These are phyloP conservation scores for Micropoecilia bifurca DNA, from an alignment of 2,797 vertebrate genomes.

Conservation along the genomic window DNA sequence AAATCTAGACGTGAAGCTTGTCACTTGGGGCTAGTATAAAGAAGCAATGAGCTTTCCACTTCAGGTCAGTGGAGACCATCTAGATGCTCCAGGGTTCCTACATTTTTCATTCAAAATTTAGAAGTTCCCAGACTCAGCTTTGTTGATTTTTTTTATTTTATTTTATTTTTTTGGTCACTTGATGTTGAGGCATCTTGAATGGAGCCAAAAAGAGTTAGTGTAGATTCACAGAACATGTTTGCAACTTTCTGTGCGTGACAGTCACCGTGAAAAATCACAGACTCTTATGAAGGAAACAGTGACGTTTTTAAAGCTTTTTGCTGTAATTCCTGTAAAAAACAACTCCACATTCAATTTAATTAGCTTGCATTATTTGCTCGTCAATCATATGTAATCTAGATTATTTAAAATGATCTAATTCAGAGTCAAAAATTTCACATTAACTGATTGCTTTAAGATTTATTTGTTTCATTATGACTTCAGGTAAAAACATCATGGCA, in stretches of 20 bases:
- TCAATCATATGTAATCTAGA: not conserved
- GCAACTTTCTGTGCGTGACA: not conserved
- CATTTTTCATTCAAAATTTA: not conserved
- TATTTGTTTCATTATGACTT: not conserved
- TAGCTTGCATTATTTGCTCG: too few species aligned
- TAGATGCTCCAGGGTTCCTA: not conserved
- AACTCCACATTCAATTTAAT: not conserved
- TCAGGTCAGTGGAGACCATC: slow-evolving; percentile 46
- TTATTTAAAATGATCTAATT: not conserved
- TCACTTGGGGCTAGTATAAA: slow-evolving; percentile 38
- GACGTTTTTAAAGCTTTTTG: not conserved
- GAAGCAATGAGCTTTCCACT: slow-evolving; percentile 28
- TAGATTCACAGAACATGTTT: not conserved
- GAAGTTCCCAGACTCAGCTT: not conserved
- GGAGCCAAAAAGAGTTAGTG: not conserved
- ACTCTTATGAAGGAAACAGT: not conserved
- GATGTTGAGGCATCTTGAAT: not conserved
- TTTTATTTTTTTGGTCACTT: not conserved
- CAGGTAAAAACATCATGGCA: not conserved
- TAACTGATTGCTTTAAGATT: not conserved
- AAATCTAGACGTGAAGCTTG: slow-evolving; percentile 34
- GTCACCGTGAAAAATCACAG: not conserved
- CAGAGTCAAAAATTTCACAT: not conserved
- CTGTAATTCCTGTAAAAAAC: not conserved
- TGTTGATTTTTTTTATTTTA: not conserved